These are phyloP conservation scores for Nephrotoma flavescens DNA, from an alignment of 2,888 invertebrate species.

Conservation along the genomic window DNA sequence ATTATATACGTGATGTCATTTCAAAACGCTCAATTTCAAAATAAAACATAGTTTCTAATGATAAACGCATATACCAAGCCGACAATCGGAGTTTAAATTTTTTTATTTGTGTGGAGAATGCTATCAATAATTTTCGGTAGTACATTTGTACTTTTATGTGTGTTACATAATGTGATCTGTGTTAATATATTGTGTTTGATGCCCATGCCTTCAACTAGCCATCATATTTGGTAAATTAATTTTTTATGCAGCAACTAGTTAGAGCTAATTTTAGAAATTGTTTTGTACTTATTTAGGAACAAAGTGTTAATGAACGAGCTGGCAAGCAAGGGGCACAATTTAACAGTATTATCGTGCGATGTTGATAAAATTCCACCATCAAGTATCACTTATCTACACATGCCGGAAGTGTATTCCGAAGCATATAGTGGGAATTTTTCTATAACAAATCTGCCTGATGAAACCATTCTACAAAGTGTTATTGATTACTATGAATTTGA, in stretches of 20 bases:
- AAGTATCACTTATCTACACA: conserved; percentile 11
- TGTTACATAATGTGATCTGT: neutral
- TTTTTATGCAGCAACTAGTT: neutral
- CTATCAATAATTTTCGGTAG: neutral
- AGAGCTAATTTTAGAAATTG: too few species aligned
- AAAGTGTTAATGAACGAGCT: conserved; percentile 9
- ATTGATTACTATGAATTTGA: neutral
- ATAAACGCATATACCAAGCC: too few species aligned
- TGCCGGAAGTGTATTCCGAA: conserved; percentile 6
- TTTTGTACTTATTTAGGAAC: conserved; percentile 5
- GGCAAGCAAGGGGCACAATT: conserved; percentile 12
- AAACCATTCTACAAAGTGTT: neutral
- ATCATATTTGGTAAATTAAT: conserved; percentile 16
- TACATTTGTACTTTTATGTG: neutral
- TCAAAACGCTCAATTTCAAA: neutral
- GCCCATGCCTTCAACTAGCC: conserved; percentile 17
- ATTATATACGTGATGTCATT: neutral
- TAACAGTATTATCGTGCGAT: conserved; percentile 12
- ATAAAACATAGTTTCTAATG: too few species aligned
- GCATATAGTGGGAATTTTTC: neutral
- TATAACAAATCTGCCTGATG: neutral
- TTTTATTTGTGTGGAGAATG: neutral
- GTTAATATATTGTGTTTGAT: conserved; percentile 17
- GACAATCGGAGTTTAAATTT: too few species aligned
- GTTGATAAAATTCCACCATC: conserved; percentile 4